Percentiles rank a stretch among this genome's conserved stretches.
Conservation (phyloP, 2,797 vertebrate species). For the Chrosomus eos region DNA sequence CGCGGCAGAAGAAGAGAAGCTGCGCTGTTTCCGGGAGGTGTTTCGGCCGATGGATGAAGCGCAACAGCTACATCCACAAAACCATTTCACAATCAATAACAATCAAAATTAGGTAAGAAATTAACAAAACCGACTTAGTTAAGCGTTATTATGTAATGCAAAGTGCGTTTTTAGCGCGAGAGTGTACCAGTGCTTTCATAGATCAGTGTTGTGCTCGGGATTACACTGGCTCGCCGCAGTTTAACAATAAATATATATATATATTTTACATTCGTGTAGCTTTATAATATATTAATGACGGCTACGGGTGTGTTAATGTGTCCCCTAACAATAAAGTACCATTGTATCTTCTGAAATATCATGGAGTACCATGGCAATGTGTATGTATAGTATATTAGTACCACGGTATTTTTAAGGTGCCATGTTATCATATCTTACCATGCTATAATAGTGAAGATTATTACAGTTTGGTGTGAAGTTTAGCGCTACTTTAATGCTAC, state of each 20-base stretch:
- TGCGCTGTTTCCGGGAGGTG: conserved; percentile 68
- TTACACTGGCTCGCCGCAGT: neutral
- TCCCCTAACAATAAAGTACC: neutral
- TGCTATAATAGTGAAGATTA: neutral
- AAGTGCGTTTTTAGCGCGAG: neutral
- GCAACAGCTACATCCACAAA: conserved; percentile 73
- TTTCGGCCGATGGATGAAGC: conserved; percentile 50
- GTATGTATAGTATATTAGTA: neutral
- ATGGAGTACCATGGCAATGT: neutral
- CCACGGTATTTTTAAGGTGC: neutral
- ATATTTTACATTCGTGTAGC: neutral
- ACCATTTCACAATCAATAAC: conserved; percentile 39
- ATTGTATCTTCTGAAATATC: neutral
- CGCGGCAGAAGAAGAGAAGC: accelerated
- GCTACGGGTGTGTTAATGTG: neutral
- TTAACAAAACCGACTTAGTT: neutral
- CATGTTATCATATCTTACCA: neutral
- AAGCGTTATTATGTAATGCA: neutral
- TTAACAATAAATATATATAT: neutral
- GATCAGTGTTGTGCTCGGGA: neutral
- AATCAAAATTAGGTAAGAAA: conserved; percentile 42
- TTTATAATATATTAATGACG: neutral
- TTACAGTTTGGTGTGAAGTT: neutral
- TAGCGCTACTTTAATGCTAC: neutral
- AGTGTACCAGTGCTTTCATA: neutral